phyloP scores from a whole-genome alignment of 2,113 vertebrate genomes.

The Campylorhamphus procurvoides region DNA sequence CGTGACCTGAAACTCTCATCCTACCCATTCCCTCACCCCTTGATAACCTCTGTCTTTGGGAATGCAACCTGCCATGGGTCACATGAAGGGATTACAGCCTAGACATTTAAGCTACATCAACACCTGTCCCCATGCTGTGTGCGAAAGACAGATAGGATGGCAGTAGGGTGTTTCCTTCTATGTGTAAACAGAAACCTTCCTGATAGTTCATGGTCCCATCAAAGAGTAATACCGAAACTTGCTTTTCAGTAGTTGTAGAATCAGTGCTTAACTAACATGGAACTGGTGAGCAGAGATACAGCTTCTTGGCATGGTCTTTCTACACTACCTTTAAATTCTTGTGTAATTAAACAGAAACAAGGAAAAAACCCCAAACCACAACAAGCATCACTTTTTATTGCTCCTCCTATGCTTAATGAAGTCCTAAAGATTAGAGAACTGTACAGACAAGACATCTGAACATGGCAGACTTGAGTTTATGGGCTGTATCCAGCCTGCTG shows the following conservation, averaged over 20 bases:
- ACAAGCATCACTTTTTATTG: slow-evolving; percentile 14
- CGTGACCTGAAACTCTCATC: neutral
- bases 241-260: neutral
- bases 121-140: neutral
- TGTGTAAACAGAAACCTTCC: neutral
- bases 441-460: slow-evolving; percentile 17
- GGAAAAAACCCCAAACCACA: slow-evolving; percentile 11
- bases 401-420: neutral
- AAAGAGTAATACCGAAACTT: neutral
- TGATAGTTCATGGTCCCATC: neutral
- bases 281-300: neutral
- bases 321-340: neutral
- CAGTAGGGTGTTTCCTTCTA: neutral
- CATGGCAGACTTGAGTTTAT: neutral
- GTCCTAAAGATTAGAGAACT: neutral
- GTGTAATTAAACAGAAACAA: slow-evolving; percentile 41
- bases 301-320: neutral
- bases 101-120: neutral
- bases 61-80: neutral
- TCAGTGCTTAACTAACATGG: neutral
- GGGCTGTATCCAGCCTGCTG: neutral
- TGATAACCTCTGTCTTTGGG: neutral
- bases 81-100: neutral
- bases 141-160: neutral
- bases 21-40: neutral